These are phyloP conservation scores for Tokudaia muenninki DNA, from an alignment of 2,797 vertebrate genomes.

Conservation along the genomic window DNA sequence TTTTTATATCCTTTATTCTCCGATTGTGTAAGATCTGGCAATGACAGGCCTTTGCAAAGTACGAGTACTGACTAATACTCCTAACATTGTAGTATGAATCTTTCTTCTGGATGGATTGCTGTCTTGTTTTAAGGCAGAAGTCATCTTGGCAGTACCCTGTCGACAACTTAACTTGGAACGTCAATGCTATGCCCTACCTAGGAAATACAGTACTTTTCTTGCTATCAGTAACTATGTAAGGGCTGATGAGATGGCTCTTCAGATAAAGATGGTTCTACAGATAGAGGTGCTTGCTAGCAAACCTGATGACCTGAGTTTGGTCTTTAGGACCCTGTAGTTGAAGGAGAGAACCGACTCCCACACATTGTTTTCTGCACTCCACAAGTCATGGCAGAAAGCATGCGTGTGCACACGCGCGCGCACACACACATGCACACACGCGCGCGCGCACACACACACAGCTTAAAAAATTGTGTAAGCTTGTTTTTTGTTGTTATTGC, in stretches of 20 bases:
- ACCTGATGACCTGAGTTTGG: not conserved
- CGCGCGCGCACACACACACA: not conserved
- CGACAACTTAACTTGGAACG: not conserved
- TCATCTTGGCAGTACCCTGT: not conserved
- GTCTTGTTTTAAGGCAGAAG: conserved; percentile 34
- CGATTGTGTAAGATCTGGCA: not conserved
- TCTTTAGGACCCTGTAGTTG: not conserved
- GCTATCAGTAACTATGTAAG: not conserved
- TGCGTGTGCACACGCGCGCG: no score
- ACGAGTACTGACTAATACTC: not conserved
- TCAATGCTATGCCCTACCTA: not conserved
- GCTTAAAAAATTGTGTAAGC: not conserved
- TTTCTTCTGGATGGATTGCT: not conserved
- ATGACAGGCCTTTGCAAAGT: not conserved
- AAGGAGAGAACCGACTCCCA: not conserved
- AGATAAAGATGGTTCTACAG: not conserved
- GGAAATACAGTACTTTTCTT: conserved; percentile 1
- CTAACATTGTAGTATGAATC: not conserved
- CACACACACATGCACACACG: not conserved
- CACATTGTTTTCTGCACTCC: not conserved
- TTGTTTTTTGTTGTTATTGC: not conserved
- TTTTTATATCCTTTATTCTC: not conserved
- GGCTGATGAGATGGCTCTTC: not conserved
- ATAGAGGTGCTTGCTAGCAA: not conserved
- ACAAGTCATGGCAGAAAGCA: not conserved